Conservation (phyloP, 2,797 vertebrate species). For the Sphenopsis melanotis region DNA sequence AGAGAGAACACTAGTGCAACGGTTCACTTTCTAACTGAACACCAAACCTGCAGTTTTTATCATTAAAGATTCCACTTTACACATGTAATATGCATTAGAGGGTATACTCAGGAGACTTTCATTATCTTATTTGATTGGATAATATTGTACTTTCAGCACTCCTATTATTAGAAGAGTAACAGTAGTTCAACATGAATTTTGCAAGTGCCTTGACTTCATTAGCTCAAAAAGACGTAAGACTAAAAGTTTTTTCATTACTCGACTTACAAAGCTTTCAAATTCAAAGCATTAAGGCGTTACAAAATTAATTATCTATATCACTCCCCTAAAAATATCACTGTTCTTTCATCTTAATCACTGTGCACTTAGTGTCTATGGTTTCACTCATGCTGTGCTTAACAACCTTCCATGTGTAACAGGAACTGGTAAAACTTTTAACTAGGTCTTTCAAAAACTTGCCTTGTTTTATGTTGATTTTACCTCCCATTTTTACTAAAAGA, state of each 20-base stretch:
- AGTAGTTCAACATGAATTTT: background rate
- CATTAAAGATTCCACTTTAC: background rate
- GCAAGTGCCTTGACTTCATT: background rate
- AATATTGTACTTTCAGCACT: background rate
- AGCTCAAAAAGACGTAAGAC: background rate
- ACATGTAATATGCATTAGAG: background rate
- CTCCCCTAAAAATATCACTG: background rate
- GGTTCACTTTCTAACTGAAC: background rate
- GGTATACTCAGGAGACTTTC: background rate
- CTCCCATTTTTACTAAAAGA: background rate
- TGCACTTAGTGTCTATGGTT: background rate
- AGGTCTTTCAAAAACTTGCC: background rate
- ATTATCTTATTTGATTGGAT: background rate
- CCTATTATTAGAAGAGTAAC: background rate
- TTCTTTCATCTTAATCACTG: background rate
- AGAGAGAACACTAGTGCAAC: background rate
- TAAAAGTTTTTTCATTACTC: background rate
- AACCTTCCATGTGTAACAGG: background rate
- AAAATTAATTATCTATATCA: background rate
- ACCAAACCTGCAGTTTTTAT: background rate
- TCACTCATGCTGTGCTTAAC: background rate
- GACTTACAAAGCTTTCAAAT: background rate
- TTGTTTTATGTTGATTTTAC: background rate
- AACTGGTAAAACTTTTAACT: background rate
- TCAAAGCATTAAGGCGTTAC: background rate